Conservation (phyloP, 2,888 invertebrate species). For the Aleiodes testaceus region DNA sequence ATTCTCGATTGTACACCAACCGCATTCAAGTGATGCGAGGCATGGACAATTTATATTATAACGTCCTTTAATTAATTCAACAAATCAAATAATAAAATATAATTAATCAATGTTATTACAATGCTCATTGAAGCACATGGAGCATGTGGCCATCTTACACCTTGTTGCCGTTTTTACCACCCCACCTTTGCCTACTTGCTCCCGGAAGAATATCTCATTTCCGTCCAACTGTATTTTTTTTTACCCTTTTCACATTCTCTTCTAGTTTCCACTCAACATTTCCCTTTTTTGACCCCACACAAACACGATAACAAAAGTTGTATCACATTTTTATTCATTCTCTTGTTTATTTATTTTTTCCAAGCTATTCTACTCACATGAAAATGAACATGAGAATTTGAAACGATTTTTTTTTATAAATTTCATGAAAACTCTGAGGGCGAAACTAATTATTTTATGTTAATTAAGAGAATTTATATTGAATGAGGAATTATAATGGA, state of each 20-base stretch:
- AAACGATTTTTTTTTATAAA: no score
- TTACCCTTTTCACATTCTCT: neutral
- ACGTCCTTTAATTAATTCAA: slow-evolving; percentile 8
- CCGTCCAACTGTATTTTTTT: neutral
- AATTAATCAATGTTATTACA: slow-evolving; percentile 42
- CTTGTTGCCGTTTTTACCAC: no score
- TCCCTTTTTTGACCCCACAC: no score
- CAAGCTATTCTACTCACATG: neutral
- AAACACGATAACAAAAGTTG: neutral
- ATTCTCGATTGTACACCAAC: slow-evolving; percentile 27
- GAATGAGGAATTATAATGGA: slow-evolving; percentile 10
- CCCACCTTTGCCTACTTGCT: slow-evolving; percentile 23
- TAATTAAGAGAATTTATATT: neutral
- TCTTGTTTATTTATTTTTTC: neutral
- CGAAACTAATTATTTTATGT: neutral
- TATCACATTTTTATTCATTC: slow-evolving; percentile 5
- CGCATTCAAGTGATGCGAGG: slow-evolving; percentile 17
- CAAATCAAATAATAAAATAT: no score
- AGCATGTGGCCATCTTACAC: no score
- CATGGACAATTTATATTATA: slow-evolving; percentile 14
- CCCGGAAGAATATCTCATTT: slow-evolving; percentile 27
- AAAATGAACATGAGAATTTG: neutral
- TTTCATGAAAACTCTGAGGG: no score
- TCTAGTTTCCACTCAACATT: neutral
- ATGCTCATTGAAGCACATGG: slow-evolving; percentile 12